Evolutionary conservation across 2,888 invertebrate species (phyloP), one percentile per base, ranked within the genome.

Genomic region (Patella pellucida): DNA sequence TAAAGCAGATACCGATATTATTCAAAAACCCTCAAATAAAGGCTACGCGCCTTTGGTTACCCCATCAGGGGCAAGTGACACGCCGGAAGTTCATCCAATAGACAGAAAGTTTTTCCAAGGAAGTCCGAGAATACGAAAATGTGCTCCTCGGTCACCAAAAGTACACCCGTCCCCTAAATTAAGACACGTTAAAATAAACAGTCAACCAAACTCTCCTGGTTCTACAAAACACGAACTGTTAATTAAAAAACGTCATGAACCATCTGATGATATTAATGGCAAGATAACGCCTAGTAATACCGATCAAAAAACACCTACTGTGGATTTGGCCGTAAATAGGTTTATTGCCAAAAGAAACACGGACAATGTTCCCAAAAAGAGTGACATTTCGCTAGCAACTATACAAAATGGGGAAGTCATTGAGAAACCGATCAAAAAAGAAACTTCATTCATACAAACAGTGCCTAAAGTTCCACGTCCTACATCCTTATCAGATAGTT

Each of bases 401-500:
- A 62, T 62, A 23, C 62, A 62, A 62, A 12, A 23, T n/a, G n/a
- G 31, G 12, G 69, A 69, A 11, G 69, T n/a, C 4, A 27, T 11
- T 11, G 31, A 50, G 3, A 31, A 23, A n/a, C 68, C 68, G 16
- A 31, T 31, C 1, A 56, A 72, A 16, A 23, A 67, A 27, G 75
- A 84, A 76, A 86, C 87, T 9, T 86, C 86, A 2, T 87, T 87
- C 78, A 84, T 85, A 27, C 80, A 83, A 54, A 79, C 83, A 52
- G 69, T 79, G 1, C 73, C 75, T 14, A 85, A 84, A 79, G 84
- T 83, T 9, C 76, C 84, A 27, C 78, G 87, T 15, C 87, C 87
- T 3, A 86, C 85, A 12, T 86, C 87, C 11, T 75, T 87, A 41
- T 85, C 84, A 9, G 86, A 86, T 52, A 86, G 83, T 72, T 85